Evolutionary conservation across 2,113 vertebrate genomes (phyloP), one percentile per base, ranked within the genome.

Genomic region (Vulpes ferrilata): DNA sequence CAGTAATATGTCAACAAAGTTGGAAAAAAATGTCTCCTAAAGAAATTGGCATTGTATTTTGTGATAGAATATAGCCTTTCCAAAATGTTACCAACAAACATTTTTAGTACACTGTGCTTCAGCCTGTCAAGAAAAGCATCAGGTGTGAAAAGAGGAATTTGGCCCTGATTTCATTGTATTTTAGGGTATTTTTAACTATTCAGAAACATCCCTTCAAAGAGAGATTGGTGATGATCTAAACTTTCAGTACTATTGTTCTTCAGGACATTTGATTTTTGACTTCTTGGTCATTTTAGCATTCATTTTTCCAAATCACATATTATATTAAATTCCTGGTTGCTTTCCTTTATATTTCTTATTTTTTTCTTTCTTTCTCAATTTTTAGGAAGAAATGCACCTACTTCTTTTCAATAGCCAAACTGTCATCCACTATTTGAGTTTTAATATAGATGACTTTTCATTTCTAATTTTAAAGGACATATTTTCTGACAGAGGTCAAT

Each of bases 301-400:
- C 20, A 48, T 64, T 74, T 82, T 82, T 64, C 92, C 81, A 62
- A 74, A 27, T 64, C 71, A 86, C 9, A 1, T 43, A 20, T n/a
- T 51, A 35, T 9, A 91, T 79, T 69, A 62, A 55, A 51, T 64
- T 87, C 27, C n/a, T 27, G 5, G 2, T 22, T 87, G 25, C 55
- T 64, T 95, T 73, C 32, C 32, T 64, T 92, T 86, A 59, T 8
- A 15, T 79, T 57, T 2, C 3, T 59, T 35, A 65, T 22, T 53
- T 86, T 71, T 94, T 95, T 82, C 86, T 65, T 80, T 71, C n/a
- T 32, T 91, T 53, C 30, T 59, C 48, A 8, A 67, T 67, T 78
- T 82, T 83, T 64, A 84, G 57, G 27, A 90, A 67, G 48, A 65
- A 38, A n/a, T 76, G 2, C 2, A 27, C 13, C 74, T 69, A 12